Base-by-base conservation (phyloP, 2,113 vertebrate species). In the Chaenocephalus aceratus region DNA sequence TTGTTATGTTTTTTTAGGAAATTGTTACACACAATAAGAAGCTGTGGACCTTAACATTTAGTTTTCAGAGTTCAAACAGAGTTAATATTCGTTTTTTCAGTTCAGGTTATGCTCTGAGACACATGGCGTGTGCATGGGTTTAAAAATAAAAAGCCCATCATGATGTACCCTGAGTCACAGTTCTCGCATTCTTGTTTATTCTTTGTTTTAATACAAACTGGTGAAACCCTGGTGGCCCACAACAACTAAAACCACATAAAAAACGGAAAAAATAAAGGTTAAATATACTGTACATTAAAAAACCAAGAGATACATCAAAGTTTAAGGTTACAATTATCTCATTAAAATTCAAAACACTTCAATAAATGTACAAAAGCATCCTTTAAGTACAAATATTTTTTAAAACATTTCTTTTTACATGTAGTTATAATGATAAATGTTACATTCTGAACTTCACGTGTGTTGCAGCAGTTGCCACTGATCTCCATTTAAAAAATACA, bases 401-500 rank as follows among this genome's bases (percentile, higher is more conserved):
- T 3, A 30, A 30, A 7, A 41, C 36, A 41, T 41, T 41, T 41
- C 0, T 41, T 30, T 30, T 30, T 6, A 41, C 36, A 41, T 41
- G 36, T 41, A 41, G 36, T 41, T 41, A 5, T 41, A 41, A 41
- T 41, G 36, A 41, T 41, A 41, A 7, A 41, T 41, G 6, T 6
- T 41, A 41, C 36, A 41, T 41, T 41, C 36, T 41, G 7, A 41
- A 41, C 36, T 41, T 41, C 36, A 41, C 5, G 36, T 41, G 36
- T 41, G 36, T 41, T 41, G 36, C 36, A 41, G 36, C 36, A 41
- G 36, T 41, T 41, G 36, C 5, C 36, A 41, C 36, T 74, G 69
- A 81, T 51, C 73, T 83, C 6, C 1, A 23, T 56, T 63, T 16
- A 23, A 51, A 52, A 89, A 79, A 75, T 63, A 66, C 51, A 77